These are phyloP conservation scores for Aplidium turbinatum DNA, from an alignment of 23 tunicate genomes.

Conservation along the genomic window DNA sequence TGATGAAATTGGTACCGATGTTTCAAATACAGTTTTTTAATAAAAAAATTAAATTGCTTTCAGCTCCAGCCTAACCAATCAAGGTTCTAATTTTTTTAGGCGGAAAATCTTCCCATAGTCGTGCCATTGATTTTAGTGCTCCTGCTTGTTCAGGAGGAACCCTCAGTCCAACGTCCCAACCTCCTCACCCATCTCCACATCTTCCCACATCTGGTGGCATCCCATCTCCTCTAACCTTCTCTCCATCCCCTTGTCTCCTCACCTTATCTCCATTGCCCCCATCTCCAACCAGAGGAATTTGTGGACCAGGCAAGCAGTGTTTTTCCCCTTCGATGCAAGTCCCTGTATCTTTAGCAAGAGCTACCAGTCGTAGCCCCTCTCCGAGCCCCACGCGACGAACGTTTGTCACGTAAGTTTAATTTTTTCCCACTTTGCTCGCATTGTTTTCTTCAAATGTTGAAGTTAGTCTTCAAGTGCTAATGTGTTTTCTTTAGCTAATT, in stretches of 20 bases:
- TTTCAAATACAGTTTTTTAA: too few relatives aligned
- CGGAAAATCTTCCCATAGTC: slow-evolving; percentile 2
- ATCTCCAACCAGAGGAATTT: slow-evolving; percentile 66
- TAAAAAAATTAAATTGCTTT: too few relatives aligned
- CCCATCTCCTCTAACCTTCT: slow-evolving; percentile 75
- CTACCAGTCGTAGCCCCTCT: slow-evolving; percentile 81
- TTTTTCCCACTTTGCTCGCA: not conserved
- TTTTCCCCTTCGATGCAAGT: slow-evolving; percentile 90
- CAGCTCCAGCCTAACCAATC: not conserved
- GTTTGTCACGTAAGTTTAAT: slow-evolving; percentile 76
- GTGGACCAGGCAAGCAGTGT: slow-evolving; percentile 82
- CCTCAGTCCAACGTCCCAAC: slow-evolving; percentile 23
- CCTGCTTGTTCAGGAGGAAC: slow-evolving; percentile 26
- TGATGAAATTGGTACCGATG: too few relatives aligned
- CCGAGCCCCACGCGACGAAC: slow-evolving; percentile 85
- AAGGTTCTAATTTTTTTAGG: not conserved
- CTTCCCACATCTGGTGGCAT: slow-evolving; percentile 47
- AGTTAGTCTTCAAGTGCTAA: too few relatives aligned
- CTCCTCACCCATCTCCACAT: slow-evolving; percentile 33
- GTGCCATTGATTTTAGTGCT: slow-evolving; percentile 66
- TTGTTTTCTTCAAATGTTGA: not conserved
- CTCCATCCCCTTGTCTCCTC: slow-evolving; percentile 45
- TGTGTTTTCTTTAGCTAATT: too few relatives aligned
- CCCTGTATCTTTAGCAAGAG: slow-evolving; percentile 47
- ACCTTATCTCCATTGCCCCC: slow-evolving; percentile 71